A percentile compares a stretch with the other conserved stretches of the same genome.
phyloP scores from a whole-genome alignment of 2,888 invertebrate genomes.

The Elegia similella region DNA sequence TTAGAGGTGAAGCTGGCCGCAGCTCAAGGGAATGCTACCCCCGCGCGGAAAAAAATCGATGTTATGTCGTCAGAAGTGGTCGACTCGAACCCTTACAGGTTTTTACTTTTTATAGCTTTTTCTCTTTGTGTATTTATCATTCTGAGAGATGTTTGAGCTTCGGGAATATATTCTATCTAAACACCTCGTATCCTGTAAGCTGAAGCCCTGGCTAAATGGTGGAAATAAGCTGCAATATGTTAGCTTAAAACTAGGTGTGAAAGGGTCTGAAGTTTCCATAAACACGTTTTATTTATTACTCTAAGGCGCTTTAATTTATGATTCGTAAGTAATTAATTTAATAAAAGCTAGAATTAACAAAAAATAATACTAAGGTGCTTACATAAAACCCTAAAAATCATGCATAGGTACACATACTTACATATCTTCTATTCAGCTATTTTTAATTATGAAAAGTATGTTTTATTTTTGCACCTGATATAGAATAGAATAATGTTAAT shows the following conservation, averaged over 20 bases:
- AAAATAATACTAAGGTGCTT: no score
- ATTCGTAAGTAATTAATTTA: no score
- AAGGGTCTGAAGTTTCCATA: background rate
- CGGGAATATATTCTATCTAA: background rate
- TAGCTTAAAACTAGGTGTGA: background rate
- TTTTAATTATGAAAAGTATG: no score
- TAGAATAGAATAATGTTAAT: no score
- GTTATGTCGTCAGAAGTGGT: constrained; percentile 98
- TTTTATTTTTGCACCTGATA: no score
- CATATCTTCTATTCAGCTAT: no score
- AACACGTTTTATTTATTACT: background rate
- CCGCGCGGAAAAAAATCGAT: constrained; percentile 87
- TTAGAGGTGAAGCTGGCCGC: constrained; percentile 84
- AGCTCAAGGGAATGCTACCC: constrained; percentile 59
- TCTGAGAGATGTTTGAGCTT: background rate
- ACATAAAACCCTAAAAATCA: no score
- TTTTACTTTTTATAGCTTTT: constrained; percentile 32
- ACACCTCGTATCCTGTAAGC: background rate
- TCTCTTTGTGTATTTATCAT: background rate
- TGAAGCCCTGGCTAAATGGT: no score
- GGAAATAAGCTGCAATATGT: background rate
- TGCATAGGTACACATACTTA: no score
- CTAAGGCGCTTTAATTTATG: no score
- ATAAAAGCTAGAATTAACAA: no score
- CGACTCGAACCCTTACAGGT: constrained; percentile 99